Evolutionary conservation across 2,797 vertebrate genomes (phyloP).

Genomic region (Propithecus perrieri): DNA sequence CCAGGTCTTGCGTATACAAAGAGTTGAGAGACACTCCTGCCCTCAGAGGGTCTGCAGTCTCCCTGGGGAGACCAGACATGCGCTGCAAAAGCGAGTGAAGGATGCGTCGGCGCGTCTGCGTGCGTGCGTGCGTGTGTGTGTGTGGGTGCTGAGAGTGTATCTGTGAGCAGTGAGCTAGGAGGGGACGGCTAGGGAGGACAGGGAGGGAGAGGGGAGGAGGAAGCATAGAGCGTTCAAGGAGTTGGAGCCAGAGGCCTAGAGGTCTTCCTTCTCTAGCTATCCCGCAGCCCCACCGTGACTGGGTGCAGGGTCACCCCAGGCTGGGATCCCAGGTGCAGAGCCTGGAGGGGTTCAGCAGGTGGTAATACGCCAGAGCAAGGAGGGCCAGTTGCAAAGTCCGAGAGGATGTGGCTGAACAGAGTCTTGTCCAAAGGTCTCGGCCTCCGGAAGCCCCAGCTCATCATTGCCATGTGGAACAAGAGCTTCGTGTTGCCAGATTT

Average conservation of each 20-base stretch:
- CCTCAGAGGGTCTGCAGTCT: not conserved
- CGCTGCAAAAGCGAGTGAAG: not conserved
- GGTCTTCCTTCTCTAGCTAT: not conserved
- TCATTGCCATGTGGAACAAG: not conserved
- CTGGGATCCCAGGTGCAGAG: not conserved
- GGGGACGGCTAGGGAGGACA: not conserved
- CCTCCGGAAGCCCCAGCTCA: no score
- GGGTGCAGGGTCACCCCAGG: not conserved
- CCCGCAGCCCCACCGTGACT: rapidly evolving
- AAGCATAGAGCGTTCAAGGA: not conserved
- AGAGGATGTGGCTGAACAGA: not conserved
- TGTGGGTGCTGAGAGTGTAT: not conserved
- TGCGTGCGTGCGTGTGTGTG: no score
- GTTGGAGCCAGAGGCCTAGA: not conserved
- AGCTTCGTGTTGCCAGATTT: not conserved
- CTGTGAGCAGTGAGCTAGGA: not conserved
- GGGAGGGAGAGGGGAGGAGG: not conserved
- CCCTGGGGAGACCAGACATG: not conserved
- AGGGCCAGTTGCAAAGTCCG: not conserved
- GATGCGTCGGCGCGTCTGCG: rapidly evolving
- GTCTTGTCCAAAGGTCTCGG: not conserved
- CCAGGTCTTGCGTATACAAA: not conserved
- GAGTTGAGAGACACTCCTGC: not conserved
- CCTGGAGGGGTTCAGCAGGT: not conserved
- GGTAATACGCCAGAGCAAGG: not conserved